Evolutionary conservation across 2,797 vertebrate genomes (phyloP), one percentile per base, ranked within the genome.

Genomic region (Myotis pilosus): DNA sequence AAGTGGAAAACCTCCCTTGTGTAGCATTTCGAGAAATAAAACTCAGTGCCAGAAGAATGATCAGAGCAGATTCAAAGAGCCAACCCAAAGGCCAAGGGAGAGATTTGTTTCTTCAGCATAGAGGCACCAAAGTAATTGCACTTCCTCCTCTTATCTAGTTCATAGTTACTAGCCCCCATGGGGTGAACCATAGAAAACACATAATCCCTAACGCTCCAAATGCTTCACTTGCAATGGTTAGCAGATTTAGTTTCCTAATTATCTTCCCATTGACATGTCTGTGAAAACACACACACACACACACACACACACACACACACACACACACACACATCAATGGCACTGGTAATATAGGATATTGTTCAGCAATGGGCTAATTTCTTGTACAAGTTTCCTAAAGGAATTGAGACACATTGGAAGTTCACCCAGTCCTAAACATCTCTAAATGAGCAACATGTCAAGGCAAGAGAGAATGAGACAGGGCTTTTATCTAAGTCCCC

Each of bases 81-180:
- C 71, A 69, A 64, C 19, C 41, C 60, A 62, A 95, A 92, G 94
- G 93, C 92, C 87, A 82, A 75, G 93, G 80, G 94, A 95, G 87
- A 93, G 30, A 78, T 92, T 95, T 76, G 66, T 78, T 95, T 93
- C 87, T 87, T 57, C 17, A 55, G 60, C 47, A 36, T 2, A 51
- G 49, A 87, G 36, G 36, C 89, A 87, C 60, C 94, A 69, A 62
- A 95, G 83, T 95, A 94, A 96, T 60, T 78, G 49, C 20, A 41
- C 44, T 94, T 89, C 64, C 33, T 94, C 49, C 94, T 64, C 51
- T 81, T 53, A 66, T 92, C 83, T 38, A 51, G 68, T 62, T 84
- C 23, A 25, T 19, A 36, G 53, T 89, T 94, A 86, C 84, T 4
- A 20, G 80, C 38, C 93, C 80, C 94, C 38, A 76, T 87, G 71